Conservation (phyloP, 2,797 vertebrate genomes). For the Rhabdomys pumilio region DNA sequence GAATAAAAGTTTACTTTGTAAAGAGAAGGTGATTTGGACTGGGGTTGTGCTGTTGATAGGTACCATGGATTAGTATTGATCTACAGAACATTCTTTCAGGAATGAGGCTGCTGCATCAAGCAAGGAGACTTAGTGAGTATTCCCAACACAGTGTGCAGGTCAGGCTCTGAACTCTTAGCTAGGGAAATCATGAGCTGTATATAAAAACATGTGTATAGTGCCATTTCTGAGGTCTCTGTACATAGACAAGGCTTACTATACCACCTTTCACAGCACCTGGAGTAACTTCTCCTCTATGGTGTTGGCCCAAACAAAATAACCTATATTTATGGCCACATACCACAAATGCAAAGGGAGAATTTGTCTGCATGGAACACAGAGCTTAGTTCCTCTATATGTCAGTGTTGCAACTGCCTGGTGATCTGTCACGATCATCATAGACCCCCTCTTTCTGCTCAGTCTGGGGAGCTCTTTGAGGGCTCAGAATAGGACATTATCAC, state of each 20-base stretch:
- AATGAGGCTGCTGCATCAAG: slow-evolving; percentile 6
- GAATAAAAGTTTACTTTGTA: slow-evolving; percentile 50
- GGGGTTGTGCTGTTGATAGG: slow-evolving; percentile 18
- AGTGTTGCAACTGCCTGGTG: neutral
- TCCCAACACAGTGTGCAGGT: neutral
- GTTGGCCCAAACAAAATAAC: neutral
- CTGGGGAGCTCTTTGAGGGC: neutral
- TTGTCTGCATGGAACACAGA: neutral
- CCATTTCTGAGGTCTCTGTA: neutral
- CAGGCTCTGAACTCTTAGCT: slow-evolving; percentile 40
- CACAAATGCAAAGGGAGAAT: neutral
- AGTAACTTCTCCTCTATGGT: neutral
- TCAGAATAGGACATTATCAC: neutral
- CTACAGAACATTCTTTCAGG: slow-evolving; percentile 22
- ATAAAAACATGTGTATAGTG: neutral
- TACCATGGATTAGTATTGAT: slow-evolving; percentile 28
- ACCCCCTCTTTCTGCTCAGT: neutral
- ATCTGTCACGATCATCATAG: neutral
- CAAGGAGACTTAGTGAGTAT: neutral
- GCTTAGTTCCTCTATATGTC: neutral
- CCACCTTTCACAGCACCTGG: neutral
- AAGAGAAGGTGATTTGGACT: slow-evolving; percentile 5
- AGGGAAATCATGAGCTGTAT: slow-evolving; percentile 39
- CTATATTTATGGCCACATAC: neutral
- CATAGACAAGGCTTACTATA: neutral